Evolutionary conservation across 2,888 invertebrate genomes (phyloP).

Genomic region (Isotomurus palustris): DNA sequence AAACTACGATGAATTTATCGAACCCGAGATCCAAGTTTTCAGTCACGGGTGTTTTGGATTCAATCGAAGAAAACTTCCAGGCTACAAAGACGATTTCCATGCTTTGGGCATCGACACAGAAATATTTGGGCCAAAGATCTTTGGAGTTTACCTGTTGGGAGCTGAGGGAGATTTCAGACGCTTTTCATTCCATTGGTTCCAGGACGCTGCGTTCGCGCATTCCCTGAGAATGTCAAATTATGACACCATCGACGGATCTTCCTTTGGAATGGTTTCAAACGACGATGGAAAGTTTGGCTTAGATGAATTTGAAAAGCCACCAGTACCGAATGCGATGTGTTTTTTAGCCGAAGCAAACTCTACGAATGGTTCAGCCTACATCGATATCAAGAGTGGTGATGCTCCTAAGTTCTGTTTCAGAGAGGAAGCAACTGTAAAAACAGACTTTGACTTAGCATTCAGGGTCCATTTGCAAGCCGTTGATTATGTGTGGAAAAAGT

Average conservation of each 20-base stretch:
- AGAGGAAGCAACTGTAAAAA: too few species aligned
- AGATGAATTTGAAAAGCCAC: neutral
- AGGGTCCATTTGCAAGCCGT: too few species aligned
- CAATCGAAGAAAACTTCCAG: neutral
- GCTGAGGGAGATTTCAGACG: neutral
- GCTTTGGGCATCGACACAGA: neutral
- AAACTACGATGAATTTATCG: too few species aligned
- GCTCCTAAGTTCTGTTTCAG: neutral
- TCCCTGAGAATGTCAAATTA: neutral
- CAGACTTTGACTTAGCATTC: too few species aligned
- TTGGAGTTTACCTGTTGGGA: neutral
- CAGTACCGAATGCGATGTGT: neutral
- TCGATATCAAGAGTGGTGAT: neutral
- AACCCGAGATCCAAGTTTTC: neutral
- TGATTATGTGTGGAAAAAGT: too few species aligned
- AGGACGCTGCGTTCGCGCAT: neutral
- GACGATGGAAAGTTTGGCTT: neutral
- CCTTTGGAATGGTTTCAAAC: constrained; percentile 2
- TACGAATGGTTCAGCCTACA: neutral
- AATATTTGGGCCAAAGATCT: neutral
- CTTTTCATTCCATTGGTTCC: neutral
- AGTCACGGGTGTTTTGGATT: constrained; percentile 2
- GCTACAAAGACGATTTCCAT: neutral
- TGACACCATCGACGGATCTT: neutral
- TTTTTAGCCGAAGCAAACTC: neutral